Conservation (phyloP, 2,888 invertebrate species). For the Caenorhabditis imperialis region DNA sequence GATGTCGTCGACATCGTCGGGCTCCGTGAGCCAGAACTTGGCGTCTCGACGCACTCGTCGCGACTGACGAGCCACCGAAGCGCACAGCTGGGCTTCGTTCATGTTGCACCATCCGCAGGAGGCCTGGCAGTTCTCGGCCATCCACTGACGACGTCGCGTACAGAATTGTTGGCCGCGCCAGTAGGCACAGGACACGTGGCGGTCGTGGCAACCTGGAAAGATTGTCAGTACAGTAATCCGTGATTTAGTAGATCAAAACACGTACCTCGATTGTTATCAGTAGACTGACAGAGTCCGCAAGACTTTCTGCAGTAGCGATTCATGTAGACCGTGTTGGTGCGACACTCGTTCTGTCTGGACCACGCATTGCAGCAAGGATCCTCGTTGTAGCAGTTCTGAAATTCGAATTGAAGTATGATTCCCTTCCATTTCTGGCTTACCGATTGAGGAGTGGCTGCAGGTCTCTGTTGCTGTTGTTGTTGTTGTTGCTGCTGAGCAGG, state of each 20-base stretch:
- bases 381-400: constrained; percentile 73
- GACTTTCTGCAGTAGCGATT: constrained; percentile 72
- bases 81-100: constrained; percentile 69
- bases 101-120: constrained; percentile 76
- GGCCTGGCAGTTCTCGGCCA: constrained; percentile 70
- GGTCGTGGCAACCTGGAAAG: constrained; percentile 72
- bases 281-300: constrained; percentile 68
- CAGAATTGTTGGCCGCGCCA: constrained; percentile 74
- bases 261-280: constrained; percentile 58
- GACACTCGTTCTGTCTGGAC: constrained; percentile 70
- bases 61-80: constrained; percentile 63
- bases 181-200: constrained; percentile 74
- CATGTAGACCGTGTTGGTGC: constrained; percentile 72
- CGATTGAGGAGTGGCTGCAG: constrained; percentile 50
- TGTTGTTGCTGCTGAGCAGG: constrained; percentile 30
- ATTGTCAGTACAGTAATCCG: background rate
- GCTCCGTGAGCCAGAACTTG: constrained; percentile 23
- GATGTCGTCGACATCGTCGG: constrained; percentile 44
- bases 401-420: background rate
- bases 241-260: no score
- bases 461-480: constrained; percentile 34
- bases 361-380: constrained; percentile 77
- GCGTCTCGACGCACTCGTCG: constrained; percentile 27
- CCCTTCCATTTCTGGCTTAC: constrained; percentile 9
- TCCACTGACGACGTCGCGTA: constrained; percentile 74